These are phyloP conservation scores for Engystomops pustulosus DNA, from an alignment of 2,113 vertebrate species.

Conservation along the genomic window DNA sequence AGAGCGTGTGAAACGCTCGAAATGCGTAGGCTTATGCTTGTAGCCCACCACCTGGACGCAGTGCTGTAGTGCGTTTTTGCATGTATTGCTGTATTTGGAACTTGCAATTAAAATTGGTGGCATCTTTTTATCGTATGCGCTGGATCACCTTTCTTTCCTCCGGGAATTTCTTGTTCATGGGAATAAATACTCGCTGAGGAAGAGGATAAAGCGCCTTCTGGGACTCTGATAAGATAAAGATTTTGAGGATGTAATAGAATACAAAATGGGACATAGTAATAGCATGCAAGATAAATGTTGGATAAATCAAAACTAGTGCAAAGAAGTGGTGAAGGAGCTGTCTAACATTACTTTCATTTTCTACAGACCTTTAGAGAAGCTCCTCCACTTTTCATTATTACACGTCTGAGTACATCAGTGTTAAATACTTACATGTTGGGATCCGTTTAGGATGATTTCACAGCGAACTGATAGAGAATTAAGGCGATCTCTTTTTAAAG, in stretches of 20 bases:
- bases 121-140: too few species aligned
- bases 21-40: too few species aligned
- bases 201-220: slow-evolving; percentile 70
- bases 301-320: background rate
- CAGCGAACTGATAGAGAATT: slow-evolving; percentile 86
- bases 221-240: slow-evolving; percentile 60
- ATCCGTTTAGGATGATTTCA: slow-evolving; percentile 81
- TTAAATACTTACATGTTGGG: slow-evolving; percentile 65
- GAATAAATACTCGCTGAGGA: slow-evolving; percentile 78
- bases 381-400: background rate
- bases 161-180: too few species aligned
- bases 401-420: too few species aligned
- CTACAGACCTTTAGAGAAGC: background rate
- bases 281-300: background rate
- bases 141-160: too few species aligned
- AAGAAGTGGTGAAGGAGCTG: background rate
- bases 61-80: too few species aligned
- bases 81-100: too few species aligned
- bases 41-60: too few species aligned
- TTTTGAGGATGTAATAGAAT: background rate
- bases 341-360: background rate
- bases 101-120: too few species aligned
- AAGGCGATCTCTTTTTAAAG: slow-evolving; percentile 91
- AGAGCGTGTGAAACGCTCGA: too few species aligned
- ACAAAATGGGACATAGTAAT: background rate